These are phyloP conservation scores for Euspilapteryx auroguttella DNA, from an alignment of 2,888 invertebrate species.

Conservation along the genomic window DNA sequence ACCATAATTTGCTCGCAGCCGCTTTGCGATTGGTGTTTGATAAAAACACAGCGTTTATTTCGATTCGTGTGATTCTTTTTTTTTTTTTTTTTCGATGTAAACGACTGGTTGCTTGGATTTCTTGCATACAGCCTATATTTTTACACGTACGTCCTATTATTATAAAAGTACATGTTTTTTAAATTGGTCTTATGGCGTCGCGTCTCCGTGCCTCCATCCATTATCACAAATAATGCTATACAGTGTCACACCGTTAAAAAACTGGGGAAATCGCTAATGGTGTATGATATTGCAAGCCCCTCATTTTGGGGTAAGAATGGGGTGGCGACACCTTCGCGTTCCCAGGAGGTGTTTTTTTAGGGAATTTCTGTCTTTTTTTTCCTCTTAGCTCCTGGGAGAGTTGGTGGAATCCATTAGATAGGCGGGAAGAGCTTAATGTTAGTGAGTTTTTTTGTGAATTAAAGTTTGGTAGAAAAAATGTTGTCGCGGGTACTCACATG, in stretches of 20 bases:
- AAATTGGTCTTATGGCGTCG: slow-evolving; percentile 3
- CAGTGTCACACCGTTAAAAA: slow-evolving; percentile 59
- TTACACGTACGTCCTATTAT: too few relatives aligned
- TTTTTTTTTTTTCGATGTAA: too few relatives aligned
- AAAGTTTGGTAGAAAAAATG: slow-evolving; percentile 28
- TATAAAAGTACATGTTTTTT: slow-evolving; percentile 2
- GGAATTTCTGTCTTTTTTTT: slow-evolving; percentile 36
- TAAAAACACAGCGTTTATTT: too few relatives aligned
- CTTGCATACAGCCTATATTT: too few relatives aligned
- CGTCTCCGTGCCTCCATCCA: slow-evolving; percentile 3
- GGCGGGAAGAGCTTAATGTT: slow-evolving; percentile 55
- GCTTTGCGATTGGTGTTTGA: neutral
- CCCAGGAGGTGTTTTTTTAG: slow-evolving; percentile 45
- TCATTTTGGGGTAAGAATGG: slow-evolving; percentile 47
- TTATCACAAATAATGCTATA: slow-evolving; percentile 14
- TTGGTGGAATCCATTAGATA: slow-evolving; percentile 57
- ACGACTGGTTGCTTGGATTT: too few relatives aligned
- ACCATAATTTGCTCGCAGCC: slow-evolving; percentile 10
- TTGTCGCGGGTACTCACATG: slow-evolving; percentile 37
- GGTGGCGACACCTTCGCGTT: slow-evolving; percentile 54
- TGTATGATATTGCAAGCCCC: slow-evolving; percentile 64
- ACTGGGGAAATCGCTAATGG: slow-evolving; percentile 61
- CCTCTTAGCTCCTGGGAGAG: slow-evolving; percentile 49
- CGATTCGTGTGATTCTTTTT: too few relatives aligned
- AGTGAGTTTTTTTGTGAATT: slow-evolving; percentile 24